These are phyloP conservation scores for Candidula unifasciata DNA, from an alignment of 2,888 invertebrate genomes.

Conservation along the genomic window DNA sequence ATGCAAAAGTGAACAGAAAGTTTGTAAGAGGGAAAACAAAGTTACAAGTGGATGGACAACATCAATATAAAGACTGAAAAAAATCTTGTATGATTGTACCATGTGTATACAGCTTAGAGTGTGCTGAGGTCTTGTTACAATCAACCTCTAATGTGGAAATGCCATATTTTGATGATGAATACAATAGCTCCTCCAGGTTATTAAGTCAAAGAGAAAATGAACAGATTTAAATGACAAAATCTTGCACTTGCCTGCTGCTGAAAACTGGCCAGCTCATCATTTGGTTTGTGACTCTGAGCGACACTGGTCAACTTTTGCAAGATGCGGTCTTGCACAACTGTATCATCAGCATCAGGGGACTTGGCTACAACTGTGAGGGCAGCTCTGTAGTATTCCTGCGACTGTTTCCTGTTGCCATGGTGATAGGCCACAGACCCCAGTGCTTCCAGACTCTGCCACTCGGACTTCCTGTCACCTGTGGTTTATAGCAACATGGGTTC, in stretches of 20 bases:
- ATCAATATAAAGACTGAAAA: too few species aligned
- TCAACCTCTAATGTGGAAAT: too few species aligned
- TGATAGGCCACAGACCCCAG: conserved; percentile 62
- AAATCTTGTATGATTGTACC: too few species aligned
- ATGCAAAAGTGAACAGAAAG: too few species aligned
- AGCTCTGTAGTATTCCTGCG: conserved; percentile 58
- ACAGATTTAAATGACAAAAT: too few species aligned
- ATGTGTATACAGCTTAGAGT: too few species aligned
- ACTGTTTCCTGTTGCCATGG: conserved; percentile 52
- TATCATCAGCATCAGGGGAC: conserved; percentile 18
- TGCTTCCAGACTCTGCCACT: conserved; percentile 67
- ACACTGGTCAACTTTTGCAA: conserved; percentile 36
- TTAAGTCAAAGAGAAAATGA: too few species aligned
- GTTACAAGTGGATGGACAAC: too few species aligned
- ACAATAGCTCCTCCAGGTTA: too few species aligned
- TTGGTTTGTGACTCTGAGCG: neutral
- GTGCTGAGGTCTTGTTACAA: too few species aligned
- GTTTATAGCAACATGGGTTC: neutral
- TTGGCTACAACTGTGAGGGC: conserved; percentile 51
- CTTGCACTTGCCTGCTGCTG: neutral
- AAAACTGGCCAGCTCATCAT: neutral
- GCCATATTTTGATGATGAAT: too few species aligned
- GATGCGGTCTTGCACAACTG: conserved; percentile 35
- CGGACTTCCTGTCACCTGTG: conserved; percentile 62
- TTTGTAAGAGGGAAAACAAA: too few species aligned